A percentile compares a stretch with the other conserved stretches of the same genome.
Conservation (phyloP, 2,888 invertebrate species). For the Archips crataeganus region DNA sequence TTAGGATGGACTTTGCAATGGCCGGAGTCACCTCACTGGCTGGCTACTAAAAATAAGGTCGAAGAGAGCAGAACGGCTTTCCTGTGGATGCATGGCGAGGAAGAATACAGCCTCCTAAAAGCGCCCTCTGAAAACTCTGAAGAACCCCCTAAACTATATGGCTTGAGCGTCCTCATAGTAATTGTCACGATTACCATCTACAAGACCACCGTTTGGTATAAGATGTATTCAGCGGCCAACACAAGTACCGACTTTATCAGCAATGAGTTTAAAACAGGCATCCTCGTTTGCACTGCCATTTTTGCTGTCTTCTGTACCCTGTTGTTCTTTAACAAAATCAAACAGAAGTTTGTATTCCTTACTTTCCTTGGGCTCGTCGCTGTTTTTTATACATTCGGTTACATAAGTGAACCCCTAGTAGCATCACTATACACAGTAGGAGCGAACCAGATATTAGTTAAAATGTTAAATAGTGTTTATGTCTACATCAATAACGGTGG, state of each 20-base stretch:
- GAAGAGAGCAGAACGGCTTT: background rate
- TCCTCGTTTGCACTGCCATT: background rate
- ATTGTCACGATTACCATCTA: background rate
- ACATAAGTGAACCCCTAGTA: background rate
- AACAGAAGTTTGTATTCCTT: background rate
- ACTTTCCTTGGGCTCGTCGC: background rate
- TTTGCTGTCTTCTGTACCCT: background rate
- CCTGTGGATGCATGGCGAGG: background rate
- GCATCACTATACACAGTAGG: background rate
- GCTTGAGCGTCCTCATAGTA: no score
- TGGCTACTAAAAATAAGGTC: background rate
- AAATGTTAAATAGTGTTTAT: background rate
- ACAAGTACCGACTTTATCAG: background rate
- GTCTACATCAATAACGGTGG: background rate
- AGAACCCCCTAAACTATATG: background rate
- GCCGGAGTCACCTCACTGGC: constrained; percentile 8
- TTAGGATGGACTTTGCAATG: background rate
- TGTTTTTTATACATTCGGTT: background rate
- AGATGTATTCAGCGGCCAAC: background rate
- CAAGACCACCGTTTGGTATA: background rate
- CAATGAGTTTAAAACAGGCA: background rate
- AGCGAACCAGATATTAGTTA: background rate
- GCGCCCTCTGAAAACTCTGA: no score
- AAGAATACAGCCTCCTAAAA: background rate
- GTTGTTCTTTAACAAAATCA: background rate